phyloP scores from a whole-genome alignment of 2,888 invertebrate genomes.

The Rhimphoctona megacephalus region DNA sequence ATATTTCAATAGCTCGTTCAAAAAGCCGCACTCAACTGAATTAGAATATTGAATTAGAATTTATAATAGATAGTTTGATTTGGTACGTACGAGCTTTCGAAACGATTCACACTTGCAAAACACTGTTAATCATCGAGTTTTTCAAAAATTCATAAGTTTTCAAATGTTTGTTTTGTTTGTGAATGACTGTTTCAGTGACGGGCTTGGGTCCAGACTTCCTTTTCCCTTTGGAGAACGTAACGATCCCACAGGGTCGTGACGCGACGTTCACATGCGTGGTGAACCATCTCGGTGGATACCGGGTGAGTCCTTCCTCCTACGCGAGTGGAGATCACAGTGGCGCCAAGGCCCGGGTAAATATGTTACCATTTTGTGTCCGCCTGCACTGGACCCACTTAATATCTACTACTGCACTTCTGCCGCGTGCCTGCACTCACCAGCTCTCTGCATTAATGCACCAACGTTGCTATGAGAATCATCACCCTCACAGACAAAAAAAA shows the following conservation, averaged over 20 bases:
- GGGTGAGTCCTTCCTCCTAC: slow-evolving; percentile 91
- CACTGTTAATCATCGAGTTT: background rate
- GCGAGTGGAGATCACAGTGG: slow-evolving; percentile 84
- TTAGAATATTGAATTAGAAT: background rate
- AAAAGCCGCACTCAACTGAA: background rate
- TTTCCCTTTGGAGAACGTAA: slow-evolving; percentile 93
- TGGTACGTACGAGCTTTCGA: background rate
- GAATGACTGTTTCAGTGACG: slow-evolving; percentile 85
- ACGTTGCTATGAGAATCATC: slow-evolving; percentile 77
- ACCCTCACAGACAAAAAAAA: slow-evolving; percentile 52
- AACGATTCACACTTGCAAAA: background rate
- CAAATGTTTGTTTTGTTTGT: background rate
- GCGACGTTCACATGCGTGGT: slow-evolving; percentile 94
- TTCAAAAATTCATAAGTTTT: slow-evolving; percentile 3
- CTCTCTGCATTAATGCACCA: slow-evolving; percentile 81
- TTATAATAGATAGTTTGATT: too few species aligned
- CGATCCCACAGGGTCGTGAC: slow-evolving; percentile 93
- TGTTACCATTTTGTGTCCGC: slow-evolving; percentile 81
- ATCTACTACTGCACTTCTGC: slow-evolving; percentile 72
- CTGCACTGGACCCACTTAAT: slow-evolving; percentile 79
- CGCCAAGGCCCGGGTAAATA: slow-evolving; percentile 84
- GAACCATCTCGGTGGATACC: slow-evolving; percentile 92
- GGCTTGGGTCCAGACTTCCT: slow-evolving; percentile 93
- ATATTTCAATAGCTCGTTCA: background rate
- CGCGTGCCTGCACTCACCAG: slow-evolving; percentile 81